Evolutionary conservation across 2,113 vertebrate genomes (phyloP).

Genomic region (Bambusicola thoracicus): DNA sequence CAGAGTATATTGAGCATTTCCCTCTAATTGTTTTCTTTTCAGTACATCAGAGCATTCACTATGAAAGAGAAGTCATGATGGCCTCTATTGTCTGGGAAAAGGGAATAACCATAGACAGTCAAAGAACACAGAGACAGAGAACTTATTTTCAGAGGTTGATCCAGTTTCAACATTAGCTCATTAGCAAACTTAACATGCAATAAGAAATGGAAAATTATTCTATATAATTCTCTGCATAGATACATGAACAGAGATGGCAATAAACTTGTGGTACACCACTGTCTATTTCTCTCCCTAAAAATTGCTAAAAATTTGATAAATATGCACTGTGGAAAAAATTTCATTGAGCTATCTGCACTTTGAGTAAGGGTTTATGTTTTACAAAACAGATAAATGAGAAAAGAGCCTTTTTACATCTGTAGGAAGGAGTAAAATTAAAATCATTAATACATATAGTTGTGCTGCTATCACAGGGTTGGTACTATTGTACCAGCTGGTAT

Average conservation of each 20-base stretch:
- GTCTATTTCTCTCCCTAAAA: not conserved
- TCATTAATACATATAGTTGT: not conserved
- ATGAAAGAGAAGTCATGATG: not conserved
- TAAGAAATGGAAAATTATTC: not conserved
- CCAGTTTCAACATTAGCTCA: not conserved
- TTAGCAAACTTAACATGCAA: not conserved
- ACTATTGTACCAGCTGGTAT: fast-evolving
- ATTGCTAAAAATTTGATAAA: not conserved
- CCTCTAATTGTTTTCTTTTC: not conserved
- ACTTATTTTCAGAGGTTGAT: not conserved
- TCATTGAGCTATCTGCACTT: not conserved
- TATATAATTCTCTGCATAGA: not conserved
- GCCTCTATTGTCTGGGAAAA: not conserved
- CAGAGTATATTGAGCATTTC: not conserved
- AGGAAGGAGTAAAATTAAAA: not conserved
- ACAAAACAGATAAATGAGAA: not conserved
- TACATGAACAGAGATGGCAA: not conserved
- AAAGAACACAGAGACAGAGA: not conserved
- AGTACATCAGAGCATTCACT: not conserved
- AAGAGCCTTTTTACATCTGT: not conserved
- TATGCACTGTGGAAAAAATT: not conserved
- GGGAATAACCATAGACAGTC: not conserved
- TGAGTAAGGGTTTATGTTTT: not conserved
- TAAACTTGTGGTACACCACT: not conserved
- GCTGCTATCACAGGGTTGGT: not conserved